Conservation (phyloP, 2,888 invertebrate genomes). For the Drosophila kanekoi region DNA sequence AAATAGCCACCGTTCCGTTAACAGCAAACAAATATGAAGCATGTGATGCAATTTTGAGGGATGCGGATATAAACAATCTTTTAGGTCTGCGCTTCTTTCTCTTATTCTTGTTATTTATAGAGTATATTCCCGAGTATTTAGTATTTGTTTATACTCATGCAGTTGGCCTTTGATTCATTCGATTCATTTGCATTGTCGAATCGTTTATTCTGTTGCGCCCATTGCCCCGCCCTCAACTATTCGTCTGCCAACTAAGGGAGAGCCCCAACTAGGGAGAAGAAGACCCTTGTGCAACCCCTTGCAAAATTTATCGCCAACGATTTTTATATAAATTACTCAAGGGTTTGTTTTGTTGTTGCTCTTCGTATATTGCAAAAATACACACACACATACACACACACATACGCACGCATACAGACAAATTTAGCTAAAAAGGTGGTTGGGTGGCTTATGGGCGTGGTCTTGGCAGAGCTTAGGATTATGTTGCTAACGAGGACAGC, state of each 20-base stretch:
- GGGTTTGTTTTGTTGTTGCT: conserved; percentile 7
- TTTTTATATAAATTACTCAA: conserved; percentile 59
- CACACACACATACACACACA: neutral
- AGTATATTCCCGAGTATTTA: conserved; percentile 13
- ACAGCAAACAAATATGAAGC: too few relatives aligned
- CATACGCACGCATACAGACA: neutral
- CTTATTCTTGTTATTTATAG: neutral
- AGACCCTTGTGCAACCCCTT: conserved; percentile 4
- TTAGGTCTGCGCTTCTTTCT: neutral
- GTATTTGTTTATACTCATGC: conserved; percentile 35
- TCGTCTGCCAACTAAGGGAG: neutral
- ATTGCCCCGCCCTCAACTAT: neutral
- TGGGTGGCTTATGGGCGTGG: conserved; percentile 28
- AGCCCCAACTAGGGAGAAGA: too few relatives aligned
- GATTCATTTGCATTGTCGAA: conserved; percentile 47
- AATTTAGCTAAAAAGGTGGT: conserved; percentile 1
- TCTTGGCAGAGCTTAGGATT: conserved; percentile 62
- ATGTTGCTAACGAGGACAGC: conserved; percentile 70
- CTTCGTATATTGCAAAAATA: neutral
- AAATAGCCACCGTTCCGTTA: neutral
- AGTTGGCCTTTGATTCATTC: conserved; percentile 57
- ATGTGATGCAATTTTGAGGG: neutral
- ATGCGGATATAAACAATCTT: neutral
- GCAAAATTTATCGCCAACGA: conserved; percentile 64
- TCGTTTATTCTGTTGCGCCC: neutral